These are phyloP conservation scores for Gambelia wislizenii DNA, from an alignment of 2,797 vertebrate genomes.

Conservation along the genomic window DNA sequence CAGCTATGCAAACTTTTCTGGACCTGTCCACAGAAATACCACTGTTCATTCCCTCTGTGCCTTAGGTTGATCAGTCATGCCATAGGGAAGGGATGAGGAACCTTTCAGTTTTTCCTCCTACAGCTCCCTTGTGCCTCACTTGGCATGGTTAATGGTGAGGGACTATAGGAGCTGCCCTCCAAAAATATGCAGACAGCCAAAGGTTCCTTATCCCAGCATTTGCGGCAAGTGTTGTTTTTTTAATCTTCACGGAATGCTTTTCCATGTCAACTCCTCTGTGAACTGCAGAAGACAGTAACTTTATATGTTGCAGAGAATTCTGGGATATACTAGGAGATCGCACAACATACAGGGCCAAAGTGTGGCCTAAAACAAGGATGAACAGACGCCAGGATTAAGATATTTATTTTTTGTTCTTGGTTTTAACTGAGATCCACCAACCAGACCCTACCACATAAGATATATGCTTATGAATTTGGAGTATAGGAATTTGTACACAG, in stretches of 20 bases:
- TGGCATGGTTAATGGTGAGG: background rate
- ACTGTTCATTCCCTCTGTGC: background rate
- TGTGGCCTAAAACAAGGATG: background rate
- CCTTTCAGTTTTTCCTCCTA: background rate
- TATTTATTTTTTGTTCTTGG: too few species aligned
- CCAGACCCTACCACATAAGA: too few species aligned
- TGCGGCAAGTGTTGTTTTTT: too few species aligned
- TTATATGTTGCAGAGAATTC: background rate
- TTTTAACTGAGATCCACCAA: too few species aligned
- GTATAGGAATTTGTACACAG: background rate
- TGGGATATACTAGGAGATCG: background rate
- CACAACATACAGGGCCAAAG: background rate
- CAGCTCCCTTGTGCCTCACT: too few species aligned
- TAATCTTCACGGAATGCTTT: background rate
- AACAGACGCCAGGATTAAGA: too few species aligned
- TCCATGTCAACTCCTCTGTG: too few species aligned
- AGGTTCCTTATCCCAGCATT: background rate
- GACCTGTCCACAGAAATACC: too few species aligned
- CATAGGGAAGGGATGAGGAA: too few species aligned
- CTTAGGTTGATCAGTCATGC: background rate
- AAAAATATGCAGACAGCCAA: background rate
- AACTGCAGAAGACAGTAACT: background rate
- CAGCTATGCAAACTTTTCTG: background rate
- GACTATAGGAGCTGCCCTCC: too few species aligned
- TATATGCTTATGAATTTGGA: too few species aligned